phyloP scores from a whole-genome alignment of 35 echinoderm and acorn worm genomes.

The Apostichopus parvimensis region DNA sequence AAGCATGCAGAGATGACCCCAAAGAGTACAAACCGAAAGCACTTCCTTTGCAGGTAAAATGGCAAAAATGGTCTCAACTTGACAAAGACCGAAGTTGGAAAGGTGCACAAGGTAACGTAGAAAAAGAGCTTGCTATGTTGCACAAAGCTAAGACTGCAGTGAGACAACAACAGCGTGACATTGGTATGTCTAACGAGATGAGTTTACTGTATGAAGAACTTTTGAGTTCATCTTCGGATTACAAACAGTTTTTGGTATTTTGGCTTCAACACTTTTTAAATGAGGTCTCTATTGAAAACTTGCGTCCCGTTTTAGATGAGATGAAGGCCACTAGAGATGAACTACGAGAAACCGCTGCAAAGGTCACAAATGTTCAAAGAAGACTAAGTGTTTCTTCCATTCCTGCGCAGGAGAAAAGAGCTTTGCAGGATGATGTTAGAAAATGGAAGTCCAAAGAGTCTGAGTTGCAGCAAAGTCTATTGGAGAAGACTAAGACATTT shows the following conservation, averaged over 20 bases:
- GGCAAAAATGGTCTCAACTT: no score
- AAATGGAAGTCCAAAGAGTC: neutral
- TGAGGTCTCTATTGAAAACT: neutral
- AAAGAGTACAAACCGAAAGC: neutral
- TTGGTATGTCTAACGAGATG: conserved; percentile 5
- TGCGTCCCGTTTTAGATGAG: neutral
- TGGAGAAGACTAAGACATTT: conserved; percentile 1
- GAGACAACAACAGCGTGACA: conserved; percentile 17
- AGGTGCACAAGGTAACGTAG: no score
- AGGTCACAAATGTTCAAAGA: neutral
- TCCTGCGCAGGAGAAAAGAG: neutral
- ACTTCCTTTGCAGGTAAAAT: neutral
- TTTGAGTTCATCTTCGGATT: neutral
- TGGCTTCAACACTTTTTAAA: conserved; percentile 25
- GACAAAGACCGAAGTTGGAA: no score
- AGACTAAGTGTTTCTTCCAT: no score
- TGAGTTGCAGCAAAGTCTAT: neutral
- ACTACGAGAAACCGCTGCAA: neutral
- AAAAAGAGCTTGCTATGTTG: neutral
- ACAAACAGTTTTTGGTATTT: conserved; percentile 13
- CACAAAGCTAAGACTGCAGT: neutral
- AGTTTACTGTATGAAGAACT: neutral
- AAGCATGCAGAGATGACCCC: neutral
- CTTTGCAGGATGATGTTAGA: neutral
- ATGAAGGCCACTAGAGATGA: neutral